Evolutionary conservation across 53 echinoderm and acorn worm genomes (phyloP).

Genomic region (Apostichopus leukothele): DNA sequence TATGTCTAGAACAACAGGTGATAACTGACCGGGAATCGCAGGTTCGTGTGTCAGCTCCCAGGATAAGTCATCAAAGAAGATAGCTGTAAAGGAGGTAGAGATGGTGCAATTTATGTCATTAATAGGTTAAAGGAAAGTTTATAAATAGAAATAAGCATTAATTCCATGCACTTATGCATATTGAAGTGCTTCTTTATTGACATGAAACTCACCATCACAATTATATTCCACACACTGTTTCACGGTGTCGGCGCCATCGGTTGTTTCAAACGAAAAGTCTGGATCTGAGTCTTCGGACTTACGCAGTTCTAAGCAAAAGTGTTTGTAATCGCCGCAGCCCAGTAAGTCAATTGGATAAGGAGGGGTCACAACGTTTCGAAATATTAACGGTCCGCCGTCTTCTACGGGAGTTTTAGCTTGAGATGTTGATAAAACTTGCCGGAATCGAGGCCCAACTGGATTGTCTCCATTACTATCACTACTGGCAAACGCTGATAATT

Average conservation of each 20-base stretch:
- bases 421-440: neutral
- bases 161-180: too few species aligned
- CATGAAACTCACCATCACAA: conserved; percentile 1
- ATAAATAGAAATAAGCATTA: neutral
- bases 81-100: neutral
- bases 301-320: conserved; percentile 23
- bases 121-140: neutral
- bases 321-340: conserved; percentile 19
- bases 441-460: neutral
- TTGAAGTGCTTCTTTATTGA: too few species aligned
- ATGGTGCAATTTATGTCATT: neutral
- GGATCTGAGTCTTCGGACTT: neutral
- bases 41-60: conserved; percentile 1
- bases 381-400: conserved; percentile 11
- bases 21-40: neutral
- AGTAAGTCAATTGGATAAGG: conserved; percentile 19
- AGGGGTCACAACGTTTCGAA: conserved; percentile 5
- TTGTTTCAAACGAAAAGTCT: conserved; percentile 8
- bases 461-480: conserved; percentile 2
- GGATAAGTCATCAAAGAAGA: conserved; percentile 16
- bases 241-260: neutral
- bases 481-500: conserved; percentile 19
- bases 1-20: conserved; percentile 24
- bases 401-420: neutral
- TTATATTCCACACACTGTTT: conserved; percentile 8